A percentile compares a stretch with the other conserved stretches of the same genome.
phyloP scores from a whole-genome alignment of 2,113 vertebrate species.

The Pitta sordida region DNA sequence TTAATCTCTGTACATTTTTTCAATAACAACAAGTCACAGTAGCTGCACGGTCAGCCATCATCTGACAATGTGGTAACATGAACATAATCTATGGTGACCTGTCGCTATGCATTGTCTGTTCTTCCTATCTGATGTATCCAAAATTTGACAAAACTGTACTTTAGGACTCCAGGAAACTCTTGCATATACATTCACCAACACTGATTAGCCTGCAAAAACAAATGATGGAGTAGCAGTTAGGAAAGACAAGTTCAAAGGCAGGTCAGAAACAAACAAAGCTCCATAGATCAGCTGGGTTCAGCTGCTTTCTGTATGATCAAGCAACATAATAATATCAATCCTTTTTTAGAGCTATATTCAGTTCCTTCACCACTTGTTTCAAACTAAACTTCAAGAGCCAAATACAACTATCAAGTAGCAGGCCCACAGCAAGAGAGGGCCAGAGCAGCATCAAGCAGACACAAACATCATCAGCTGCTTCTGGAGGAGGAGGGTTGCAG shows the following conservation, averaged over 20 bases:
- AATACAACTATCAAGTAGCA: neutral
- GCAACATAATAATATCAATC: neutral
- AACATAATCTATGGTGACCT: neutral
- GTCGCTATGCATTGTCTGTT: neutral
- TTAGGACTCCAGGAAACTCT: conserved; percentile 14
- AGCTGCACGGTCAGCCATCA: neutral
- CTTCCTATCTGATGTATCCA: neutral
- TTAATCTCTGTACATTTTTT: neutral
- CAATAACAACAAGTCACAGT: neutral
- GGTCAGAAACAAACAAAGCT: conserved; percentile 31
- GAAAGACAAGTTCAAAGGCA: conserved; percentile 16
- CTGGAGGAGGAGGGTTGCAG: neutral
- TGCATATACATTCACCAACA: neutral
- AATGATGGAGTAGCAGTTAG: neutral
- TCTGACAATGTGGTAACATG: neutral
- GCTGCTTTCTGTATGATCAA: neutral
- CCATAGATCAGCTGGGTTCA: neutral
- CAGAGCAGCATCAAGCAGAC: neutral
- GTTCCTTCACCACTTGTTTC: neutral
- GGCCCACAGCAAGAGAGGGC: neutral
- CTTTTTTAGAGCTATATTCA: neutral
- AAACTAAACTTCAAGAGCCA: neutral
- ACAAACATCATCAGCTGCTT: neutral
- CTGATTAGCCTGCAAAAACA: neutral
- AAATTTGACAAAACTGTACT: conserved; percentile 33